Evolutionary conservation across 2,888 invertebrate species (phyloP), one percentile per base, ranked within the genome.

Genomic region (Coecobrya sp.): DNA sequence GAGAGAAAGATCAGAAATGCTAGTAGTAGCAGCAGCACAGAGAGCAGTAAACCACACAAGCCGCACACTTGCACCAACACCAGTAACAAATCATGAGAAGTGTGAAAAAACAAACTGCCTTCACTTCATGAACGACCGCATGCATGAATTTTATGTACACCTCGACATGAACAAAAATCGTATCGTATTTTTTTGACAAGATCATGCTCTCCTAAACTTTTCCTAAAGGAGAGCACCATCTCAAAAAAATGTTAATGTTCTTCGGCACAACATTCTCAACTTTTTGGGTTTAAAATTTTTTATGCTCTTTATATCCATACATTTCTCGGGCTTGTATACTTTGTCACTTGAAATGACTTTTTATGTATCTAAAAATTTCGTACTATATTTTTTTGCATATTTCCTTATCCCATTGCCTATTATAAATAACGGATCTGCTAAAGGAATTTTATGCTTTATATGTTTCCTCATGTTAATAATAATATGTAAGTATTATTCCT

Each of bases 11-110:
- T 7, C 1, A 13, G 16, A 19, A 62, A 19, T 62, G 25, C 62
- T 62, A n/a, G 68, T 68, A 16, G 13, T 68, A 1, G 25, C 42
- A 27, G 65, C 30, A 62, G 68, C 25, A 25, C 0, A 7, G 11
- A 62, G 10, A 76, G 79, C 16, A 36, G 62, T 84, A 86, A 90
- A 62, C 90, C 90, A 90, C 90, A 86, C 90, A 90, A 86, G 90
- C 90, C 79, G 82, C 70, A 86, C 91, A 86, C 86, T 86, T 91
- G 81, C 91, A 86, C 86, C 55, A 86, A 82, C 79, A 85, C 79
- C 86, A 86, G 90, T 86, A 90, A 86, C 90, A 91, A 91, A 91
- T 86, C 81, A 91, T 49, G 45, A 86, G 79, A 91, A 91, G 91
- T 91, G 91, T 91, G 86, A 91, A 86, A 86, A 79, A 86, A 90